Conservation (phyloP, 2,113 vertebrate species). For the Pimephales promelas region DNA sequence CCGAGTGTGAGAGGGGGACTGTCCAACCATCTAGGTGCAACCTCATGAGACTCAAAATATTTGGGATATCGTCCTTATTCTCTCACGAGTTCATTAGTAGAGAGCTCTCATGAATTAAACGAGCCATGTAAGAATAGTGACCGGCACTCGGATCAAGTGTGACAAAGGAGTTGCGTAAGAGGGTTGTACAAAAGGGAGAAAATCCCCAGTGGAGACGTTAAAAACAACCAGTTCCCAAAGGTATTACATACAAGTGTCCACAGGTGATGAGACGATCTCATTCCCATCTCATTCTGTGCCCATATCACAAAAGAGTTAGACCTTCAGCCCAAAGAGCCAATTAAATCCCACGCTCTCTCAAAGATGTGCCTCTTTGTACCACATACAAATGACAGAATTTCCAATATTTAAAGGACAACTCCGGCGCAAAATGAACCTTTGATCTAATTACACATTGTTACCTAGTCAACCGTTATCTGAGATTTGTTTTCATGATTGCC, state of each 20-base stretch:
- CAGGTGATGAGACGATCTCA: background rate
- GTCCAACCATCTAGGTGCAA: background rate
- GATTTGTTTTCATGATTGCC: too few relatives aligned
- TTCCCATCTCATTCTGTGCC: background rate
- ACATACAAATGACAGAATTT: background rate
- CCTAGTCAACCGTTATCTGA: too few relatives aligned
- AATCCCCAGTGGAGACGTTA: slow-evolving; percentile 35
- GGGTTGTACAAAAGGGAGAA: slow-evolving; percentile 14
- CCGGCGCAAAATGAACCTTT: too few relatives aligned
- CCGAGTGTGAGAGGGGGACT: background rate
- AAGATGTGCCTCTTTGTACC: slow-evolving; percentile 1
- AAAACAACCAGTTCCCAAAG: slow-evolving; percentile 41
- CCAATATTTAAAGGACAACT: too few relatives aligned
- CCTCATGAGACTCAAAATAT: background rate
- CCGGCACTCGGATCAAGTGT: background rate
- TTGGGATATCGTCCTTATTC: background rate
- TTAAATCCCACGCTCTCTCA: background rate
- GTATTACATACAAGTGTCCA: slow-evolving; percentile 41
- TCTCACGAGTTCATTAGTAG: background rate
- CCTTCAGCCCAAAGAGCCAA: background rate
- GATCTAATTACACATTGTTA: too few relatives aligned
- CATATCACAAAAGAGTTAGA: slow-evolving; percentile 1
- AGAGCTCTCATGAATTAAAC: background rate
- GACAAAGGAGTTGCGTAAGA: slow-evolving; percentile 31
- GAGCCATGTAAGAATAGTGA: background rate